These are phyloP conservation scores for Conus ventricosus DNA, from an alignment of 1,140 invertebrate species.

Conservation along the genomic window DNA sequence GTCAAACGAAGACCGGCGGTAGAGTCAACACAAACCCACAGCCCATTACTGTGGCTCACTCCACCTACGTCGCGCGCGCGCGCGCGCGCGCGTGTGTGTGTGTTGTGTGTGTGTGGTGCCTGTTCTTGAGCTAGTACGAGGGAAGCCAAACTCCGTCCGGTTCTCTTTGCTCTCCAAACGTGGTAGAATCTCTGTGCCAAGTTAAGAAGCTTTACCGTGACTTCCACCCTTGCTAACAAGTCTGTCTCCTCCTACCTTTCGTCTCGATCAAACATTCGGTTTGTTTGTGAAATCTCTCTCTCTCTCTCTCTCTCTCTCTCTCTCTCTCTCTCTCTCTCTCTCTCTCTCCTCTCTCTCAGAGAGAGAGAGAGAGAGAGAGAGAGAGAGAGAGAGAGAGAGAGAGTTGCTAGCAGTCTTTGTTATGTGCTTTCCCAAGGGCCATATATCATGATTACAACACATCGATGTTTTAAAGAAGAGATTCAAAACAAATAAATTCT, in stretches of 20 bases:
- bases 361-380: too few species aligned
- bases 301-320: background rate
- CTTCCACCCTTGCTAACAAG: background rate
- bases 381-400: too few species aligned
- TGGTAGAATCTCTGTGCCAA: background rate
- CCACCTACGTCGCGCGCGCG: too few species aligned
- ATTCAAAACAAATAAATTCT: too few species aligned
- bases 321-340: background rate
- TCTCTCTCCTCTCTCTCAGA: background rate
- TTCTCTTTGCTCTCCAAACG: background rate
- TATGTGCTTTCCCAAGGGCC: too few species aligned
- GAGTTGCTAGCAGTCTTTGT: too few species aligned
- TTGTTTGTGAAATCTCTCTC: background rate
- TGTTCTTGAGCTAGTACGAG: too few species aligned
- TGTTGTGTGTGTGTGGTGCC: too few species aligned
- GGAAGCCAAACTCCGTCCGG: background rate
- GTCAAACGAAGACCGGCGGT: background rate
- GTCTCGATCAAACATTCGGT: background rate
- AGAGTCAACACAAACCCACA: background rate
- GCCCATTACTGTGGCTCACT: too few species aligned
- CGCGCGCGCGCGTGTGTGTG: too few species aligned
- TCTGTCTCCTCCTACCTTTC: background rate
- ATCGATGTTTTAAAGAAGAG: too few species aligned
- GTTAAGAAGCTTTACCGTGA: background rate
- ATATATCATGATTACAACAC: too few species aligned